Conservation (phyloP, 2,888 invertebrate species). For the Helicoverpa assulta region DNA sequence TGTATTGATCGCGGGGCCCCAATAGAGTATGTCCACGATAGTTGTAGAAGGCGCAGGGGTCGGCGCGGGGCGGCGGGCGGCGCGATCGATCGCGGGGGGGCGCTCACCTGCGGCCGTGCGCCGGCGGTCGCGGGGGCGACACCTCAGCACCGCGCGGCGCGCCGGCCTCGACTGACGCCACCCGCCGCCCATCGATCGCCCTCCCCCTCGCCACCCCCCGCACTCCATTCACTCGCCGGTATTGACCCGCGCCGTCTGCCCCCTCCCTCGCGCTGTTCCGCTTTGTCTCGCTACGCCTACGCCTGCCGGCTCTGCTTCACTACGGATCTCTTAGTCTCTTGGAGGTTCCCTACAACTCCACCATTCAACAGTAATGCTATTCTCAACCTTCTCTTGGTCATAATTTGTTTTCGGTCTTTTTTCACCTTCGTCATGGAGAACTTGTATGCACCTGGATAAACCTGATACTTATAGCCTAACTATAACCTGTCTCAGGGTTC, state of each 20-base stretch:
- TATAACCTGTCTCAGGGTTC: too few species aligned
- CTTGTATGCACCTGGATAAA: too few species aligned
- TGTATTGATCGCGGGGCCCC: conserved; percentile 35
- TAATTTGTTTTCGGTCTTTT: too few species aligned
- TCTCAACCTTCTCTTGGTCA: too few species aligned
- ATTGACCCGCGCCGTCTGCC: conserved; percentile 47
- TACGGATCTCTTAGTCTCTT: too few species aligned
- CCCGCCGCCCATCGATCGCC: conserved; percentile 77
- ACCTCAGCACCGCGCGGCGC: conserved; percentile 79
- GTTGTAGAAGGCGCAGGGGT: conserved; percentile 3
- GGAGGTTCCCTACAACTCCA: too few species aligned
- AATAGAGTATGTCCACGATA: conserved; percentile 5
- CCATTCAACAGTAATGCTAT: too few species aligned
- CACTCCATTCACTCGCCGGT: conserved; percentile 45
- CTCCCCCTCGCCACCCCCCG: conserved; percentile 60
- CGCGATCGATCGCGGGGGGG: conserved; percentile 53
- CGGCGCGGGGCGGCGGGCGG: conserved; percentile 18
- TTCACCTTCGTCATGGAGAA: too few species aligned
- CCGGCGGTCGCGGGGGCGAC: conserved; percentile 68
- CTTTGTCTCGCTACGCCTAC: conserved; percentile 38
- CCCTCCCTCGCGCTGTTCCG: conserved; percentile 14
- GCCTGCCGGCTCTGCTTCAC: not conserved
- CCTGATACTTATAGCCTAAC: too few species aligned
- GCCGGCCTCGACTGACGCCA: conserved; percentile 83
- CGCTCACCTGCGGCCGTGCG: conserved; percentile 58